Base-by-base conservation (phyloP, 2,888 invertebrate genomes). In the Xylota segnis region DNA sequence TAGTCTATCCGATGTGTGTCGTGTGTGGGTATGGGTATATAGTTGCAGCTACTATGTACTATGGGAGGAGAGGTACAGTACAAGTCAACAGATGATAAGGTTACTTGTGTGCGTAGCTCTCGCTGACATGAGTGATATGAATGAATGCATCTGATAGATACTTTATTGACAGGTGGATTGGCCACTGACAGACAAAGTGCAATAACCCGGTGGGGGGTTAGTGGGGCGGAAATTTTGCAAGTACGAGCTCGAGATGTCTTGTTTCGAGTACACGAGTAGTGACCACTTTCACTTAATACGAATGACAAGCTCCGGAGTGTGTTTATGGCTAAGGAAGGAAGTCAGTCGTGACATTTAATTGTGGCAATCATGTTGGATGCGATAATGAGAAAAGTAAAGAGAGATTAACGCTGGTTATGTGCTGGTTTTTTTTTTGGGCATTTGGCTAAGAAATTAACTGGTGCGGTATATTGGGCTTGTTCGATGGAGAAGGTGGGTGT, bases 281-380 rank as follows among this genome's bases (percentile, higher is more conserved):
- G 29, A 68, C 37, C 52, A 83, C 83, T 77, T 83, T 83, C 83
- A 66, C 77, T 66, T 32, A 71, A 71, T n/a, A n/a, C 34, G 9
- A 37, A 10, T 59, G 29, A 37, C 32, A 52, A 18, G 40, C 29
- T 32, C 6, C 47, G 63, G 37, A 6, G 0, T 34, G 34, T 47
- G 32, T 7, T 61, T 40, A 27, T 56, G 54, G 12, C 16, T 37
- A 4, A 65, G 54, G 43, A 4, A 65, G 54, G 43, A 66, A 47
- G 65, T 10, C 56, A 47, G 23, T 50, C 59, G 45, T 56, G 68
- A 43, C 50, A 34, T 29, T 50, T 29, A 40, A 43, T 18, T 56
- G 18, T 16, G 16, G 59, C 12, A 14, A 76, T 43, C 50, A 47
- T 12, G 27, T 27, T 50, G 34, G 61, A 63, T 68, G 63, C 12